Base-by-base conservation (phyloP, 2,113 vertebrate genomes). In the Apteryx owenii region DNA sequence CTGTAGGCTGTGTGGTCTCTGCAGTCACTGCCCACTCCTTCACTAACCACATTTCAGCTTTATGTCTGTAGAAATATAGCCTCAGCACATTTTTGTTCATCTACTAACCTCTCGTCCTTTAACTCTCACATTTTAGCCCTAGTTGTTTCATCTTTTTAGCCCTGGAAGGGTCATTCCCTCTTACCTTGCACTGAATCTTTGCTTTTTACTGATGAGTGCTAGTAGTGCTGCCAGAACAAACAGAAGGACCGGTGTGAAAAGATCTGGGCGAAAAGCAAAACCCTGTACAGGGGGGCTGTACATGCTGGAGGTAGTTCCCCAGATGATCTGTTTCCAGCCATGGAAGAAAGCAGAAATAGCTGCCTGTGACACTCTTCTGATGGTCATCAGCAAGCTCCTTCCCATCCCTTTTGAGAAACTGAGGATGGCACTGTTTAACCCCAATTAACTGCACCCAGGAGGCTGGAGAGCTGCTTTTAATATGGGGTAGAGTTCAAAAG, bases 401-500 rank as follows among this genome's bases (percentile, higher is more conserved):
- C 29, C 31, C 12, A 50, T 9, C 3, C 9, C 22, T 68, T 54
- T 61, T 12, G 28, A 12, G 38, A 48, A 31, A 1, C 2, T 38
- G 31, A 77, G 31, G 38, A 42, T 12, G 5, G 3, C 2, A 19
- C 23, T 72, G 46, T 54, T 61, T 60, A 86, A 61, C 5, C 22
- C 26, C 9, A 26, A 31, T 71, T 46, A 40, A 8, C 16, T 13
- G 20, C 28, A 53, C 8, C 38, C 53, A 40, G 26, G 8, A 54
- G 11, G 16, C 36, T 65, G 11, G 7, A 13, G 16, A 60, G 10
- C 4, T 60, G 50, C 42, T 76, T 81, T 65, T 53, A 54, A 10
- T 22, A 23, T 0, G 0, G 3, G 4, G 25, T 53, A 46, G 16
- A 65, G 9, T 46, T 75, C 50, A 25, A 46, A 65, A 54, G n/a